A percentile compares a stretch with the other conserved stretches of the same genome.
Conservation (phyloP, 2,888 invertebrate species). For the Clepsis dumicolana region DNA sequence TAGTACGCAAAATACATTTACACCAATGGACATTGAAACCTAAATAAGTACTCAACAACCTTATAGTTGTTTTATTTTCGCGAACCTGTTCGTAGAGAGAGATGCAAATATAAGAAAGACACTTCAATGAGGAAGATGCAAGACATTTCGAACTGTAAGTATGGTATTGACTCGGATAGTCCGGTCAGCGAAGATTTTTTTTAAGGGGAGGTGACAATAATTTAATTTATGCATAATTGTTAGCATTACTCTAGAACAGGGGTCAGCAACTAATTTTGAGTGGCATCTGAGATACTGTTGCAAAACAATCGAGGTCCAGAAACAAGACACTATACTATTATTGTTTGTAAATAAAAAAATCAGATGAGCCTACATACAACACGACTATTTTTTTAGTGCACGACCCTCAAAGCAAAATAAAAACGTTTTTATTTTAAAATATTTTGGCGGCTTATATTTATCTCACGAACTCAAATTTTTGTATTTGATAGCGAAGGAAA, state of each 20-base stretch:
- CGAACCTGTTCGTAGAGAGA: conserved; percentile 54
- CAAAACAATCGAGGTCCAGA: too few species aligned
- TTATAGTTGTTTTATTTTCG: conserved; percentile 66
- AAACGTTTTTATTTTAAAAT: too few species aligned
- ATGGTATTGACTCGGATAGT: conserved; percentile 8
- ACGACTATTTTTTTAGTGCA: too few species aligned
- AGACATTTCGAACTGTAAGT: conserved; percentile 26
- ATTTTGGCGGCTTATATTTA: too few species aligned
- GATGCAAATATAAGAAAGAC: conserved; percentile 18
- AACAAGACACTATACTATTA: too few species aligned
- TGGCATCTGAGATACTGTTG: too few species aligned
- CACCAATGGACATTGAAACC: conserved; percentile 64
- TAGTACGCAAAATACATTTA: conserved; percentile 44
- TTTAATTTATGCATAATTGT: background rate
- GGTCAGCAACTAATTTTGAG: background rate
- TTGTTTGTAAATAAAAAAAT: too few species aligned
- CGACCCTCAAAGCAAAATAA: too few species aligned
- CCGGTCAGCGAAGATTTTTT: background rate
- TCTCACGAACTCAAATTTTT: too few species aligned
- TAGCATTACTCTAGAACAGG: too few species aligned
- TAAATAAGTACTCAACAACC: conserved; percentile 56
- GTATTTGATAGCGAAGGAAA: too few species aligned
- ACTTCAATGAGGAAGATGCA: conserved; percentile 18
- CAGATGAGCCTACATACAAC: too few species aligned
- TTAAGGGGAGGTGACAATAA: background rate